Evolutionary conservation across 1,140 invertebrate species (phyloP).

Genomic region (Sitodiplosis mosellana): DNA sequence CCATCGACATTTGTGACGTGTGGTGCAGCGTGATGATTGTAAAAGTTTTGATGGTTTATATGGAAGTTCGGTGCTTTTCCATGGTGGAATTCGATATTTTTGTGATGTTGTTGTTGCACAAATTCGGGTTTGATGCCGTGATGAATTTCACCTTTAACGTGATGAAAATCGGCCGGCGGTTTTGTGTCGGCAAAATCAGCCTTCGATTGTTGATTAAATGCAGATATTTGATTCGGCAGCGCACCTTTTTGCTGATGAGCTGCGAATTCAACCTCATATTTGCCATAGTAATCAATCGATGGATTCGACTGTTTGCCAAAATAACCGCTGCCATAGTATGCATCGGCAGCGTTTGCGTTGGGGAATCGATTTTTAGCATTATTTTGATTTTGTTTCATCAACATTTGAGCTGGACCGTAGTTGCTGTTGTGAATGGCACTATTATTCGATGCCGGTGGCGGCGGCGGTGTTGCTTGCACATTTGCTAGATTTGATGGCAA

Average conservation of each 20-base stretch:
- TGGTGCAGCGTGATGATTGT: constrained; percentile 14
- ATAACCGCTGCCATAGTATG: constrained; percentile 16
- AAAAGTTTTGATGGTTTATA: constrained; percentile 12
- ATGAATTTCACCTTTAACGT: background rate
- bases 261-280: constrained; percentile 22
- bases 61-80: constrained; percentile 12
- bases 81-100: constrained; percentile 5
- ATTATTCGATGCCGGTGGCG: background rate
- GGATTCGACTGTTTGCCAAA: constrained; percentile 15
- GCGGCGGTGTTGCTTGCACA: background rate
- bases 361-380: constrained; percentile 14
- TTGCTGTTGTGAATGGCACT: constrained; percentile 2
- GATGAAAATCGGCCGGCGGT: constrained; percentile 1
- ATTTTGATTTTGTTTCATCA: constrained; percentile 2
- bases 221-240: background rate
- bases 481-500: background rate
- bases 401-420: constrained; percentile 8
- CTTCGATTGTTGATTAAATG: background rate
- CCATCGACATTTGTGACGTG: constrained; percentile 1
- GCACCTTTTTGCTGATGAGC: constrained; percentile 4
- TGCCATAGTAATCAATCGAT: constrained; percentile 19
- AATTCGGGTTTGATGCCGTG: constrained; percentile 2
- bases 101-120: constrained; percentile 2
- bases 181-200: background rate
- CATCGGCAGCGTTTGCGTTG: constrained; percentile 10